Percentiles rank a stretch among this genome's conserved stretches.
Evolutionary conservation across 2,113 vertebrate species (phyloP).

Genomic region (Tonatia bakeri): DNA sequence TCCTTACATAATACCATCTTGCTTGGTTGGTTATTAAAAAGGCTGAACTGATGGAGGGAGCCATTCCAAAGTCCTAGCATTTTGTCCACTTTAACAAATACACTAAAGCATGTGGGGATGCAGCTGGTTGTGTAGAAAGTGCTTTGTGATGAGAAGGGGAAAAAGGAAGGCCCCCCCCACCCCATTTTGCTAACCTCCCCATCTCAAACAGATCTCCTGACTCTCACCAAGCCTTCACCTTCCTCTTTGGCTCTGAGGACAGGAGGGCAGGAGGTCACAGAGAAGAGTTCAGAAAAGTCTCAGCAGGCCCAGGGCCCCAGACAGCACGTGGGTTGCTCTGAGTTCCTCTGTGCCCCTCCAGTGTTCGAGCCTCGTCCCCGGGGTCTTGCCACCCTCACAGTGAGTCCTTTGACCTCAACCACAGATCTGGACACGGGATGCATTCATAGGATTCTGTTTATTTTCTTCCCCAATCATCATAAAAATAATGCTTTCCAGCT

Average conservation of each 20-base stretch:
- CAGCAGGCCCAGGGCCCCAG: not conserved
- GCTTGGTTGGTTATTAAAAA: not conserved
- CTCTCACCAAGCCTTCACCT: not conserved
- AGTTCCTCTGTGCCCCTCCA: not conserved
- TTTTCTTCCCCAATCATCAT: not conserved
- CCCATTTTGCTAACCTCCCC: not conserved
- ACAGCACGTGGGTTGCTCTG: not conserved
- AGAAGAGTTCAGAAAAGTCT: not conserved
- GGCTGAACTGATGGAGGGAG: not conserved
- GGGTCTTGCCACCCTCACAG: accelerated
- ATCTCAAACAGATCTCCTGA: not conserved
- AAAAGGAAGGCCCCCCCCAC: not conserved
- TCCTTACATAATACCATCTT: not conserved
- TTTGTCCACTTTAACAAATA: not conserved
- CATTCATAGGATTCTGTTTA: not conserved
- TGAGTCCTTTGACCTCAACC: not conserved
- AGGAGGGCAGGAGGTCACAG: not conserved
- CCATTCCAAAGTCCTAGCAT: not conserved
- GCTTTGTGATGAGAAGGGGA: not conserved
- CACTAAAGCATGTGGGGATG: not conserved
- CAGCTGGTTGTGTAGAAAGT: not conserved
- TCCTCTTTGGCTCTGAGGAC: not conserved
- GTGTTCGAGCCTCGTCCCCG: not conserved
- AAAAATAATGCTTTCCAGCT: not conserved
- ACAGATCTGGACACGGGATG: not conserved